Conservation (phyloP, 2,113 vertebrate species). For the Thermophis baileyi region DNA sequence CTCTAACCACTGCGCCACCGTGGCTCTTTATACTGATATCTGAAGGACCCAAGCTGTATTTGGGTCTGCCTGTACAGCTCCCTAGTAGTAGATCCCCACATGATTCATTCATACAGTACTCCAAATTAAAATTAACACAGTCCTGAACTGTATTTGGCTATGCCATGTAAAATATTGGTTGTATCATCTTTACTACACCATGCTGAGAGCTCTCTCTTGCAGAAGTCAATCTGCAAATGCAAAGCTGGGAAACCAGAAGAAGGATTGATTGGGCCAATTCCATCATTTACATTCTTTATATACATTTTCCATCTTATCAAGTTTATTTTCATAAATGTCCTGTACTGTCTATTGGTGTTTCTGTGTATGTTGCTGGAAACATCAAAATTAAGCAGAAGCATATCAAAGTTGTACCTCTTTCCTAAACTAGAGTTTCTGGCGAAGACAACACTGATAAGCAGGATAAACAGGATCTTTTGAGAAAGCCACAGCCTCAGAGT, state of each 20-base stretch:
- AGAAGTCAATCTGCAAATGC: background rate
- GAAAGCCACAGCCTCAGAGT: no score
- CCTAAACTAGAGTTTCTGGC: background rate
- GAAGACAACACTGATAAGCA: background rate
- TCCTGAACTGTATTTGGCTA: background rate
- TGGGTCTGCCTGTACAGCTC: background rate
- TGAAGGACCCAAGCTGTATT: background rate
- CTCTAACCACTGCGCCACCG: no score
- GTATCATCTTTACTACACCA: background rate
- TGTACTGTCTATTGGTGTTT: background rate
- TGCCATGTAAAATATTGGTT: background rate
- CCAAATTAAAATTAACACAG: background rate
- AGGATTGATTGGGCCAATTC: background rate
- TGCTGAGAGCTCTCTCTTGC: background rate
- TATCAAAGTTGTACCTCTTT: background rate
- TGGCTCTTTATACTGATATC: background rate
- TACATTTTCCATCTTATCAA: background rate
- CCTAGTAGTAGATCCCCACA: background rate
- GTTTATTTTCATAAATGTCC: background rate
- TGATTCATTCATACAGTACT: background rate
- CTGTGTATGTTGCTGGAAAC: background rate
- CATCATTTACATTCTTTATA: background rate
- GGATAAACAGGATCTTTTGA: no score
- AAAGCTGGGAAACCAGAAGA: background rate
- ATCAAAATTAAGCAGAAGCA: background rate